Evolutionary conservation across 2,888 invertebrate genomes (phyloP).

Genomic region (Oscheius myriophilus): DNA sequence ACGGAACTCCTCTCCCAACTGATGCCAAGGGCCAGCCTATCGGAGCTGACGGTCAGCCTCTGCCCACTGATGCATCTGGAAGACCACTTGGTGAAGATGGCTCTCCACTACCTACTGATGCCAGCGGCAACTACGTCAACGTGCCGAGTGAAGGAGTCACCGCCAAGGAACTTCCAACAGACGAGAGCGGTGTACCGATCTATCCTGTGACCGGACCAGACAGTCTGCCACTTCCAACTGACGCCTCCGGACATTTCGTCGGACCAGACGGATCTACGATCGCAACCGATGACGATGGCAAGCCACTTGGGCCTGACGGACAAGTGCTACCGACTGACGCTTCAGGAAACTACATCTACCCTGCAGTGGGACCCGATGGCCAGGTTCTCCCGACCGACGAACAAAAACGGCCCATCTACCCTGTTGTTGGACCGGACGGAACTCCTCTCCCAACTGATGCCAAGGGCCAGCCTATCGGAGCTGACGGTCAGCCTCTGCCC

Average conservation of each 20-base stretch:
- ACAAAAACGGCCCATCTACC: conserved; percentile 11
- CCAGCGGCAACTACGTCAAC: conserved; percentile 35
- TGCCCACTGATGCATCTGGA: conserved; percentile 51
- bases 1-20: conserved; percentile 41
- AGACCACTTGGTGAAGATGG: conserved; percentile 49
- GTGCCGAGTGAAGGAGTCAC: conserved; percentile 24
- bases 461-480: conserved; percentile 20
- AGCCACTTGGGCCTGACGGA: conserved; percentile 27
- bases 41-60: conserved; percentile 33
- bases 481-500: conserved; percentile 28
- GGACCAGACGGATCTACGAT: conserved; percentile 16
- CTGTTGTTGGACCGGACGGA: conserved; percentile 29
- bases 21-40: conserved; percentile 41
- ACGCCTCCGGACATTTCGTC: conserved; percentile 22
- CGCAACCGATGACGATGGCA: conserved; percentile 31
- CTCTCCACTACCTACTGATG: conserved; percentile 39
- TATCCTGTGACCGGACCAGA: conserved; percentile 38
- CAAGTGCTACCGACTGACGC: conserved; percentile 32
- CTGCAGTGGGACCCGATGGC: conserved; percentile 41
- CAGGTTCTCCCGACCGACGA: conserved; percentile 35
- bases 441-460: conserved; percentile 28
- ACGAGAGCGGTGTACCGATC: conserved; percentile 41
- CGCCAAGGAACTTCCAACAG: conserved; percentile 39
- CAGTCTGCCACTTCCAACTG: conserved; percentile 37
- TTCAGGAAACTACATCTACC: conserved; percentile 41